phyloP scores from a whole-genome alignment of 2,888 invertebrate species.

The Spisula subtruncata region DNA sequence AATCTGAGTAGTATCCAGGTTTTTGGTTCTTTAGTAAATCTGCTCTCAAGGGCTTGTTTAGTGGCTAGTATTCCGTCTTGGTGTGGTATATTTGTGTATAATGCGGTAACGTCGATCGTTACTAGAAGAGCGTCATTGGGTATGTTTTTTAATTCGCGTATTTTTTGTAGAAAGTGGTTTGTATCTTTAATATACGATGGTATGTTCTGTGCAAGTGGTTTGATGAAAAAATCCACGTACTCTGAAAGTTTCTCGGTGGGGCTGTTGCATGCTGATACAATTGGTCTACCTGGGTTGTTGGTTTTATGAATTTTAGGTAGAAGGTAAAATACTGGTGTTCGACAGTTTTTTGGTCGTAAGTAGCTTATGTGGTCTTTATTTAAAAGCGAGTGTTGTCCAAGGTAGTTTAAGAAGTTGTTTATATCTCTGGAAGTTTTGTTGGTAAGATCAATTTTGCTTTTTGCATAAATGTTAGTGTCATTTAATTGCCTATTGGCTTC shows the following conservation, averaged over 20 bases:
- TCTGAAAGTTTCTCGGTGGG: conserved; percentile 34
- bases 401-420: conserved; percentile 10
- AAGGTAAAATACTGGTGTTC: conserved; percentile 30
- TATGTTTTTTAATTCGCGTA: background rate
- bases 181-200: conserved; percentile 37
- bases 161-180: conserved; percentile 9
- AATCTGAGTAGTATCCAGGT: conserved; percentile 46
- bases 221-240: conserved; percentile 26
- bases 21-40: conserved; percentile 13
- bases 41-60: conserved; percentile 27
- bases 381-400: background rate
- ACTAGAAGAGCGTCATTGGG: background rate
- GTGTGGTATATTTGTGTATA: background rate
- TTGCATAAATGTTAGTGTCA: background rate
- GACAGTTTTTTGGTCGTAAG: background rate
- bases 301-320: conserved; percentile 23
- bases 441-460: background rate
- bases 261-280: conserved; percentile 12
- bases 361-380: conserved; percentile 24
- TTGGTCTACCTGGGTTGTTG: background rate
- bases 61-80: background rate
- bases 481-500: conserved; percentile 18
- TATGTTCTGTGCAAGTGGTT: conserved; percentile 26
- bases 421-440: conserved; percentile 30
- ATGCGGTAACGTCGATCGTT: background rate